A percentile compares a stretch with the other conserved stretches of the same genome.
Conservation (phyloP, 2,888 invertebrate species). For the Hymenopus coronatus region DNA sequence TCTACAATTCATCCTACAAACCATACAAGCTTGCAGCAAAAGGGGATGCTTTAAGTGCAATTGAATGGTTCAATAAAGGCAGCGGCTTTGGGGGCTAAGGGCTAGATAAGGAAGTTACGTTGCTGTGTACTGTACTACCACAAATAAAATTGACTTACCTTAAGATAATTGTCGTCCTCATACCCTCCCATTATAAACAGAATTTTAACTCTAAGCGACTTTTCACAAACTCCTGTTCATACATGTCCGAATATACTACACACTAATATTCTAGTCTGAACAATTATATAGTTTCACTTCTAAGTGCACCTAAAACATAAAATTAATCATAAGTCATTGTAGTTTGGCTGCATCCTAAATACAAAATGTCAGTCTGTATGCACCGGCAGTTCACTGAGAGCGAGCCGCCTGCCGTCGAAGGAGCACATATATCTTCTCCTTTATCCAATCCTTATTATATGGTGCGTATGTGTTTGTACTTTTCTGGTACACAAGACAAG, state of each 20-base stretch:
- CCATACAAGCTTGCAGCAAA: no score
- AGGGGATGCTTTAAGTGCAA: no score
- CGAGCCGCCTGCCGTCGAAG: constrained; percentile 85
- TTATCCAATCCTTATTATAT: constrained; percentile 99
- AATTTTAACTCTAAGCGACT: background rate
- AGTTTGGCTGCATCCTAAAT: background rate
- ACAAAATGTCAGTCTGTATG: background rate
- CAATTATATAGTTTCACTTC: background rate
- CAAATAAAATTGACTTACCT: no score
- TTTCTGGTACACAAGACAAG: constrained; percentile 92
- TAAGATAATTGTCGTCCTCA: background rate
- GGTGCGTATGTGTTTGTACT: constrained; percentile 95
- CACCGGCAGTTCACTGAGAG: constrained; percentile 9
- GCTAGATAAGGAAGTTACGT: no score
- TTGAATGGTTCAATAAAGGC: no score
- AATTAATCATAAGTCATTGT: background rate
- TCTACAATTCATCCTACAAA: no score
- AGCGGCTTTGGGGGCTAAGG: no score
- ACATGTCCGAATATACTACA: background rate
- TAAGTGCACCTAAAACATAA: background rate
- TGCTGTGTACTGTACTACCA: no score
- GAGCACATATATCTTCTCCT: constrained; percentile 95
- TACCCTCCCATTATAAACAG: background rate
- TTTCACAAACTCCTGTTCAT: background rate
- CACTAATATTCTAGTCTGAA: background rate